These are phyloP conservation scores for Euura lappo DNA, from an alignment of 1,140 invertebrate species.

Conservation along the genomic window DNA sequence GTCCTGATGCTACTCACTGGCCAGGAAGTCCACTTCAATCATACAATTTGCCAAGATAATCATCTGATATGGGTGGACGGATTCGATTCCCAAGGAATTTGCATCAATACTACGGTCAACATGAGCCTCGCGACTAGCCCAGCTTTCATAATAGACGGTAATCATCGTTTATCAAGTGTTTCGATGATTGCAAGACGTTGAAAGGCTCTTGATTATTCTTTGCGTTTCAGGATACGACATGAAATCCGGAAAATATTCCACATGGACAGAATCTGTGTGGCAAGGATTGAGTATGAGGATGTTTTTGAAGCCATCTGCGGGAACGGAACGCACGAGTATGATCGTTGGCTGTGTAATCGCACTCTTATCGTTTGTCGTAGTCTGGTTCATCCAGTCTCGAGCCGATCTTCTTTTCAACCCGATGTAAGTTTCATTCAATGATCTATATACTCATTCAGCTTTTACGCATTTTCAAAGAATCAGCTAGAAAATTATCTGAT, in stretches of 20 bases:
- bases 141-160: constrained; percentile 77
- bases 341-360: constrained; percentile 69
- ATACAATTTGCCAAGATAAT: constrained; percentile 46
- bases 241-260: constrained; percentile 79
- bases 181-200: constrained; percentile 9
- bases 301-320: constrained; percentile 79
- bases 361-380: constrained; percentile 69
- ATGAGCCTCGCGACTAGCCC: constrained; percentile 79
- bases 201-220: constrained; percentile 24
- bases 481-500: neutral
- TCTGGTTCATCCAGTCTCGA: constrained; percentile 73
- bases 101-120: constrained; percentile 78
- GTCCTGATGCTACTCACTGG: constrained; percentile 66
- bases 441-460: neutral
- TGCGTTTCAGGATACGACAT: constrained; percentile 75
- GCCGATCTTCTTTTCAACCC: constrained; percentile 68
- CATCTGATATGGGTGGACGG: constrained; percentile 64
- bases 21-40: constrained; percentile 47
- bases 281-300: constrained; percentile 74
- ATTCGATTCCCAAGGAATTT: constrained; percentile 70
- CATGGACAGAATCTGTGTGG: constrained; percentile 94
- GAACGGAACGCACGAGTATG: constrained; percentile 72
- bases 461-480: neutral
- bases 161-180: constrained; percentile 22
- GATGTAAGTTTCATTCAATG: constrained; percentile 34